phyloP scores from a whole-genome alignment of 2,797 vertebrate genomes.

The Rhyacichthys aspro region DNA sequence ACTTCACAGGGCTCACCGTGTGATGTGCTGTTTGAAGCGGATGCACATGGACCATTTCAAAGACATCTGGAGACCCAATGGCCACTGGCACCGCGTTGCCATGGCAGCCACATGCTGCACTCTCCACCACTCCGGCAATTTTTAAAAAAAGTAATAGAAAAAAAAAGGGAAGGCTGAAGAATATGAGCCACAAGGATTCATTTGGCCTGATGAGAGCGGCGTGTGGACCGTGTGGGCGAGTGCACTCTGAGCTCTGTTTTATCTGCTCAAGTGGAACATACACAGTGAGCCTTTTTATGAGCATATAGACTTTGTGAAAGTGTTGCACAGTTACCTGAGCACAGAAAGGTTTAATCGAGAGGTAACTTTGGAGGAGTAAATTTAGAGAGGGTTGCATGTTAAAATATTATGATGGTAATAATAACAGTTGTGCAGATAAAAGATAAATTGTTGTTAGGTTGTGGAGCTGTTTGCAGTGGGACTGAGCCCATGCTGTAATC shows the following conservation, averaged over 20 bases:
- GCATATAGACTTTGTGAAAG: neutral
- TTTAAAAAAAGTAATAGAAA: conserved; percentile 11
- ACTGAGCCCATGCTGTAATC: no score
- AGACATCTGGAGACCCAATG: conserved; percentile 70
- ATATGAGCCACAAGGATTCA: conserved; percentile 7
- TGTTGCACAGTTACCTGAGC: neutral
- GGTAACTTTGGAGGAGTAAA: no score
- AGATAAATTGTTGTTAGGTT: neutral
- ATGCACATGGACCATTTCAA: conserved; percentile 69
- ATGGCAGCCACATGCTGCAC: conserved; percentile 63
- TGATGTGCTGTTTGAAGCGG: conserved; percentile 74
- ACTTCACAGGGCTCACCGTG: conserved; percentile 60
- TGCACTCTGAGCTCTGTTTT: conserved; percentile 8
- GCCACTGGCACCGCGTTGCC: conserved; percentile 64
- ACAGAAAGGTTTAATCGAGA: neutral
- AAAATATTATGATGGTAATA: neutral
- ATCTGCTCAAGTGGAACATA: conserved; percentile 3
- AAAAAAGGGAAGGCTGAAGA: conserved; percentile 2
- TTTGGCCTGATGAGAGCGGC: conserved; percentile 3
- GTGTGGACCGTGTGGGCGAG: conserved; percentile 9
- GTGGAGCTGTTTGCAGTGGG: no score
- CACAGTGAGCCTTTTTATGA: neutral
- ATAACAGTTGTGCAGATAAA: no score
- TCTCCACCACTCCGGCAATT: conserved; percentile 31
- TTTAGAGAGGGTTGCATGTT: neutral